Conservation (phyloP, 2,113 vertebrate genomes). For the Pachyramphus minor region DNA sequence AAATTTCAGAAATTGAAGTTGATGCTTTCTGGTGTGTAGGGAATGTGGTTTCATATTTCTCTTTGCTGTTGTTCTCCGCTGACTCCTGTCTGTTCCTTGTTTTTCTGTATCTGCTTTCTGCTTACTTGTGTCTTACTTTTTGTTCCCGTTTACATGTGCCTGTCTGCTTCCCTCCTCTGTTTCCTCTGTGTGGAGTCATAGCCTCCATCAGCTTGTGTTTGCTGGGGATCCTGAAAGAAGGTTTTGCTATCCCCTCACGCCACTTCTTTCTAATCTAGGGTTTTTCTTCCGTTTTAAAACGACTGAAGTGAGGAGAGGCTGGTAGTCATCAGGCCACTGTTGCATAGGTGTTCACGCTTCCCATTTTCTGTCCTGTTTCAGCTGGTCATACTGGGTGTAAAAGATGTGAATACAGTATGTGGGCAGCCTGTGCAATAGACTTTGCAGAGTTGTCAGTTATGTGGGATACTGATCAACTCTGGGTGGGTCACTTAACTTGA, state of each 20-base stretch:
- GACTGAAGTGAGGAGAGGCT: not conserved
- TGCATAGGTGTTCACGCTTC: not conserved
- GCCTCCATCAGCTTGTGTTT: not conserved
- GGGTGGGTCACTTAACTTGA: not conserved
- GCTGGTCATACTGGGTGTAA: rapidly evolving
- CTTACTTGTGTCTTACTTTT: not conserved
- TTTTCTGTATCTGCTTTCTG: not conserved
- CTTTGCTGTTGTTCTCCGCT: not conserved
- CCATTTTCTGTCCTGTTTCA: not conserved
- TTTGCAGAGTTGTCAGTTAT: not conserved
- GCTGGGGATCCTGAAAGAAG: not conserved
- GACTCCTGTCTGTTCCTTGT: not conserved
- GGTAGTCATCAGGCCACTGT: too few species aligned
- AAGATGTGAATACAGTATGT: not conserved
- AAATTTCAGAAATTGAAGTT: not conserved
- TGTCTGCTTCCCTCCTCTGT: not conserved
- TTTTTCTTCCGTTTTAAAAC: not conserved
- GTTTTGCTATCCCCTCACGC: not conserved
- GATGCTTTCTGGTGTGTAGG: not conserved
- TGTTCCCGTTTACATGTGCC: not conserved
- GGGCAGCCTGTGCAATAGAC: not conserved
- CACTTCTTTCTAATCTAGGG: not conserved
- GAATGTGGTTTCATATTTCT: not conserved
- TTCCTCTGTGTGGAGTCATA: not conserved
- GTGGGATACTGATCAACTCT: not conserved